These are phyloP conservation scores for Thryonomys swinderianus DNA, from an alignment of 2,113 vertebrate genomes.

Conservation along the genomic window DNA sequence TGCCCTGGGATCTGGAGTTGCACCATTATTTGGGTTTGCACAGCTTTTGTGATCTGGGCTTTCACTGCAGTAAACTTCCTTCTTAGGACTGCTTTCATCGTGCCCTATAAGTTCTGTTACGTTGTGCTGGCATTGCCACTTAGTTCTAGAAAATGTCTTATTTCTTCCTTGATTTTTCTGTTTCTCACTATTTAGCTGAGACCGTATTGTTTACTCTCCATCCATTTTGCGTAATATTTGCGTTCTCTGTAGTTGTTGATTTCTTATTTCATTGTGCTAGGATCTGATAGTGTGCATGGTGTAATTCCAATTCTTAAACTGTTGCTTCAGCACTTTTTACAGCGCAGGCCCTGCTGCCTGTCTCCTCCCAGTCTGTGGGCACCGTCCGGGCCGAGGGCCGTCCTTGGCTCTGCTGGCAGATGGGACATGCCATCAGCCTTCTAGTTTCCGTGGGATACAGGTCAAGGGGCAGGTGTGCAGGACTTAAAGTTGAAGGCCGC, in stretches of 20 bases:
- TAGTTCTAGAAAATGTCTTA: not conserved
- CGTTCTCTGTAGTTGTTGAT: not conserved
- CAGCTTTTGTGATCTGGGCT: not conserved
- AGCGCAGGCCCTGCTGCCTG: not conserved
- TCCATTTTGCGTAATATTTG: not conserved
- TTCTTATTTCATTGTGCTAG: not conserved
- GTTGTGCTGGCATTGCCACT: not conserved
- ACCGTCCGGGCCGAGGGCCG: not conserved
- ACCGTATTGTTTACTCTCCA: not conserved
- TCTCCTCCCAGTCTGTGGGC: not conserved
- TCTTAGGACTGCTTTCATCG: not conserved
- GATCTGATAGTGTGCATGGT: not conserved
- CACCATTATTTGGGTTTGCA: not conserved
- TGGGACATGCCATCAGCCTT: not conserved
- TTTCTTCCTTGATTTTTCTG: not conserved
- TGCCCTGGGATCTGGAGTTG: not conserved
- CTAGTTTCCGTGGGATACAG: not conserved
- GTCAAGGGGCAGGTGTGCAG: not conserved
- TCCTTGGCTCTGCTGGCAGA: not conserved
- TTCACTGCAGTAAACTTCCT: not conserved
- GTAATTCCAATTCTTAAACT: not conserved
- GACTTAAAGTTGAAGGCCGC: not conserved
- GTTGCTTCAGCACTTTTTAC: not conserved
- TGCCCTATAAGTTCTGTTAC: not conserved
- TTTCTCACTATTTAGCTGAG: not conserved